Conservation (phyloP, 2,888 invertebrate genomes). For the Drosophila longiperda region DNA sequence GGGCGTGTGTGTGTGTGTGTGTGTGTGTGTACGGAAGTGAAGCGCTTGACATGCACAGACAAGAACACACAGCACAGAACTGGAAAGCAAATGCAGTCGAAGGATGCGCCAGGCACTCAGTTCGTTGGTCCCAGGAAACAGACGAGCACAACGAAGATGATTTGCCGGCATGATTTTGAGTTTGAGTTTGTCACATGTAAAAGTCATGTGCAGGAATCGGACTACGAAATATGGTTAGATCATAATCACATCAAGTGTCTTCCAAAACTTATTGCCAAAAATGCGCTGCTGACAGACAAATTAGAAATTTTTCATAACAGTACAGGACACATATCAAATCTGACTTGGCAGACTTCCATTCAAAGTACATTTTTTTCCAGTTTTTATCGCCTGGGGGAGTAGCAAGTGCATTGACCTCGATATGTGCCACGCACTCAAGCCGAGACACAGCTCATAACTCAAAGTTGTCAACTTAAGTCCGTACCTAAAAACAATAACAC, state of each 20-base stretch:
- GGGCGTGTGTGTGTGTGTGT: not conserved
- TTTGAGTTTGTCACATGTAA: conserved; percentile 54
- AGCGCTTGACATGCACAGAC: conserved; percentile 60
- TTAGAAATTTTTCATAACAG: conserved; percentile 66
- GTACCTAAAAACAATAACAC: conserved; percentile 71
- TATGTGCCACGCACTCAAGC: conserved; percentile 10
- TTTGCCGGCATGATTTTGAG: conserved; percentile 19
- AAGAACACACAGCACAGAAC: conserved; percentile 40
- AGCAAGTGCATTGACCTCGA: conserved; percentile 42
- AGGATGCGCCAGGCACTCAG: conserved; percentile 42
- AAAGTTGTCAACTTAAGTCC: conserved; percentile 69
- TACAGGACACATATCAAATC: conserved; percentile 24
- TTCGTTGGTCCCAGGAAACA: conserved; percentile 35
- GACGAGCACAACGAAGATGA: conserved; percentile 24
- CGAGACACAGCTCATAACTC: conserved; percentile 64
- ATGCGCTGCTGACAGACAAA: conserved; percentile 65
- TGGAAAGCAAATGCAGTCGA: conserved; percentile 21
- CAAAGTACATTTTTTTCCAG: not conserved
- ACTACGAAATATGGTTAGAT: conserved; percentile 60
- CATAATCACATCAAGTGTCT: conserved; percentile 58
- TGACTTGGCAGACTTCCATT: conserved; percentile 22
- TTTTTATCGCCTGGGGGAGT: not conserved
- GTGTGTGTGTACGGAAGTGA: conserved; percentile 47
- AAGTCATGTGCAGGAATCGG: conserved; percentile 64
- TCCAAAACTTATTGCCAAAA: conserved; percentile 54